Conservation (phyloP, 2,113 vertebrate species). For the Nannospalax galili region DNA sequence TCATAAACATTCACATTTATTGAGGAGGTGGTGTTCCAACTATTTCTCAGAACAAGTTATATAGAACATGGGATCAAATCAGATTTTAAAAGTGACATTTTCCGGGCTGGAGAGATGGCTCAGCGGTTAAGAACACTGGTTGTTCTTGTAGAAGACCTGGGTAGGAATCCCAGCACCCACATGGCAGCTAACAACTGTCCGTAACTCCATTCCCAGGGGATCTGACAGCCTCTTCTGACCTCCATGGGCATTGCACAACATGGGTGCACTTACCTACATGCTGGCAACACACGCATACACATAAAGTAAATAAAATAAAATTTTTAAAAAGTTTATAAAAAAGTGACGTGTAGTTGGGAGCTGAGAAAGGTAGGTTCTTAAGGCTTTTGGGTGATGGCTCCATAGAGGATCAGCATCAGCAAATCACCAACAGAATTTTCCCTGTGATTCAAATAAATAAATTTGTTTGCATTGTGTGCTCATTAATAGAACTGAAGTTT, state of each 20-base stretch:
- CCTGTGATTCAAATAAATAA: conserved; percentile 34
- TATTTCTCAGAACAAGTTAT: conserved; percentile 46
- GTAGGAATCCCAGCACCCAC: too few species aligned
- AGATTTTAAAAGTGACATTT: conserved; percentile 61
- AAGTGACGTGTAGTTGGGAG: not conserved
- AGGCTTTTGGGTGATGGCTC: not conserved
- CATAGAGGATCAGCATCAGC: not conserved
- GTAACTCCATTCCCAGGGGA: too few species aligned
- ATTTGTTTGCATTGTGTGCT: conserved; percentile 24
- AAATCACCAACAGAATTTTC: conserved; percentile 29
- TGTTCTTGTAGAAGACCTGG: too few species aligned
- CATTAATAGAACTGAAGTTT: conserved; percentile 25
- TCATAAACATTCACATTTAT: conserved; percentile 57
- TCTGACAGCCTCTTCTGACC: too few species aligned
- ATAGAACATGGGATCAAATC: not conserved
- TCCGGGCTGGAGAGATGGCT: too few species aligned
- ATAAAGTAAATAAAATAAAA: too few species aligned
- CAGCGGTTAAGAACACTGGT: too few species aligned
- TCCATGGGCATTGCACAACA: too few species aligned
- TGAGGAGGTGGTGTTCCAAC: conserved; percentile 56
- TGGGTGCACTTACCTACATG: too few species aligned
- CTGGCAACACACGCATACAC: too few species aligned
- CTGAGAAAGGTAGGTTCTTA: not conserved
- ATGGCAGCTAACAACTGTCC: too few species aligned
- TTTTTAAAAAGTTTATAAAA: too few species aligned